Conservation (phyloP, 2,888 invertebrate species). For the Aspidapion aeneum region DNA sequence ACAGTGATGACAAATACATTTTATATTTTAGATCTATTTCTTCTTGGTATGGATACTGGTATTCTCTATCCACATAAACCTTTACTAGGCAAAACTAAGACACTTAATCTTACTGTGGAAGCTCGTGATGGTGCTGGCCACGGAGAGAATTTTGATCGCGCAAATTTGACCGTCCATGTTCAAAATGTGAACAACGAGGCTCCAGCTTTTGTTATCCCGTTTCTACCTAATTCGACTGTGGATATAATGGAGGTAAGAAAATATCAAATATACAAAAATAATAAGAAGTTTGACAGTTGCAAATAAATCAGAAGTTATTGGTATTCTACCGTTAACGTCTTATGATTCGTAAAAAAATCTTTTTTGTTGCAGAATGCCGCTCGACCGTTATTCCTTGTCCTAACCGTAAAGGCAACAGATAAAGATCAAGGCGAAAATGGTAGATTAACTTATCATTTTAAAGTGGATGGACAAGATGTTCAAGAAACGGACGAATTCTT, state of each 20-base stretch:
- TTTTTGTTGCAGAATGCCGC: conserved; percentile 59
- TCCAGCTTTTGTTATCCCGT: conserved; percentile 77
- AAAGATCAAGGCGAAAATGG: conserved; percentile 83
- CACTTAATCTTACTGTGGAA: conserved; percentile 53
- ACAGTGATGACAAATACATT: too few species aligned
- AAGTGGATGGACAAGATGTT: conserved; percentile 62
- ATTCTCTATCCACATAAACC: conserved; percentile 76
- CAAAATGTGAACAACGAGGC: conserved; percentile 78
- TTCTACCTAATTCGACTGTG: conserved; percentile 69
- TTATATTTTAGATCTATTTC: conserved; percentile 68
- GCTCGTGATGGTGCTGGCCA: conserved; percentile 69
- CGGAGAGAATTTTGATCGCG: conserved; percentile 62
- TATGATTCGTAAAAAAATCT: neutral
- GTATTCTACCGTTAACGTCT: too few species aligned
- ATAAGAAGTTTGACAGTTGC: too few species aligned
- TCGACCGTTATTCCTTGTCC: conserved; percentile 69
- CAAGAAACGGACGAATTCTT: conserved; percentile 80
- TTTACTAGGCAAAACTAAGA: conserved; percentile 60
- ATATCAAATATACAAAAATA: too few species aligned
- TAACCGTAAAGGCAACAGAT: conserved; percentile 79
- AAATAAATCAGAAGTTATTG: too few species aligned
- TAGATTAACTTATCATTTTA: conserved; percentile 76
- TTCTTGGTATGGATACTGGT: conserved; percentile 71
- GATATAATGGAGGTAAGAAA: conserved; percentile 74
- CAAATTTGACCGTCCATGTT: conserved; percentile 73